A percentile compares a stretch with the other conserved stretches of the same genome.
These are phyloP conservation scores for Chaenogobius annularis DNA, from an alignment of 2,113 vertebrate genomes.

Conservation along the genomic window DNA sequence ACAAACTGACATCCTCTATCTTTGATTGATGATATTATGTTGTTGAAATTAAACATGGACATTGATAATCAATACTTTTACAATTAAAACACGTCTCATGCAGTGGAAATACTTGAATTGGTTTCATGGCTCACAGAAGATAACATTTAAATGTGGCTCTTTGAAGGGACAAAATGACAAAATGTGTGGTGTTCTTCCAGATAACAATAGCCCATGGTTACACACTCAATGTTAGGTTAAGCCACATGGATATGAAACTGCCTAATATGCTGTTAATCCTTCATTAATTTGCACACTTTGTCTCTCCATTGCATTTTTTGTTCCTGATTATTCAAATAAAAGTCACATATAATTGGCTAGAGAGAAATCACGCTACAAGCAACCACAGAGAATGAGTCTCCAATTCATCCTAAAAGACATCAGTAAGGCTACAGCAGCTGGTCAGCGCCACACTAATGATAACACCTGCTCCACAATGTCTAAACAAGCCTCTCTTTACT, in stretches of 20 bases:
- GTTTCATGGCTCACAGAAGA: not conserved
- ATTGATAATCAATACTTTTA: not conserved
- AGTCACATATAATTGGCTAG: slow-evolving; percentile 49
- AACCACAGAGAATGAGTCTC: slow-evolving; percentile 13
- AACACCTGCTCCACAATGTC: not conserved
- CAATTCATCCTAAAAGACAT: slow-evolving; percentile 9
- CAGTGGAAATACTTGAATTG: not conserved
- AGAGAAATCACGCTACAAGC: slow-evolving; percentile 30
- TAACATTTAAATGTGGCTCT: not conserved
- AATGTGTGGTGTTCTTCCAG: not conserved
- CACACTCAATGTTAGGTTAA: slow-evolving; percentile 23
- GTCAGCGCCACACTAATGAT: slow-evolving; percentile 4
- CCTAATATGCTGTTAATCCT: slow-evolving; percentile 20
- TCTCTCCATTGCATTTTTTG: slow-evolving; percentile 37
- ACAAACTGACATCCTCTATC: slow-evolving; percentile 5
- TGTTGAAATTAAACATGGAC: not conserved
- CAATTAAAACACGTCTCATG: not conserved
- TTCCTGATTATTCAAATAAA: slow-evolving; percentile 41
- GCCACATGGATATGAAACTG: slow-evolving; percentile 14
- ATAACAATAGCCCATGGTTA: not conserved
- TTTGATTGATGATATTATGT: too few relatives aligned
- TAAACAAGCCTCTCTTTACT: not conserved
- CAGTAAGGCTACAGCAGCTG: not conserved
- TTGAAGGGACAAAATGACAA: too few relatives aligned
- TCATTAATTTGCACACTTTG: slow-evolving; percentile 43